A percentile compares a stretch with the other conserved stretches of the same genome.
Conservation (phyloP, 2,888 invertebrate genomes). For the Synergus umbraculus region DNA sequence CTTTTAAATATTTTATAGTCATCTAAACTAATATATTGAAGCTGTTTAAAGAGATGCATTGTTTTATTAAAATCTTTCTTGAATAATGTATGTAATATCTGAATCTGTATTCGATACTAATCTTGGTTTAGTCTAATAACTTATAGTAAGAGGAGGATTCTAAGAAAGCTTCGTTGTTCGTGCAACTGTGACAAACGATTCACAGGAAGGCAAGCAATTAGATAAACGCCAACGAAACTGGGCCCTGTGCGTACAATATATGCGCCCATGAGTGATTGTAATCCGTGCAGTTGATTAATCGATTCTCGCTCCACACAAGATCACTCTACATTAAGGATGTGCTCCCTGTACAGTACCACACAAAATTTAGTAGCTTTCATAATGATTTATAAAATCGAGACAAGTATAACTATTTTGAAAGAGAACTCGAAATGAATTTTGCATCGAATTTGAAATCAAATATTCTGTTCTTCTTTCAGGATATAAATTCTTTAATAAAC, state of each 20-base stretch:
- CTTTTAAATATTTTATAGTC: neutral
- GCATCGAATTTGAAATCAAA: too few relatives aligned
- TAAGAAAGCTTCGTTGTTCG: slow-evolving; percentile 14
- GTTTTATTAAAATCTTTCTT: too few relatives aligned
- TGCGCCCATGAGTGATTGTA: slow-evolving; percentile 39
- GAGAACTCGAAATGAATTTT: too few relatives aligned
- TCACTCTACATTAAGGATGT: neutral
- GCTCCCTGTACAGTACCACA: too few relatives aligned
- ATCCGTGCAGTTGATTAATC: slow-evolving; percentile 49
- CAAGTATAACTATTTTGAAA: too few relatives aligned
- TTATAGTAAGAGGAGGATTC: neutral
- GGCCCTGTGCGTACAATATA: slow-evolving; percentile 32
- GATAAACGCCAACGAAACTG: slow-evolving; percentile 42
- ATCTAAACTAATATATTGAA: neutral
- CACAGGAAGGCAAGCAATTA: slow-evolving; percentile 59
- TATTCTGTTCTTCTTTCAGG: too few relatives aligned
- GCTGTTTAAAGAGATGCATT: too few relatives aligned
- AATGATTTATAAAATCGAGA: too few relatives aligned
- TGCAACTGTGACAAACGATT: slow-evolving; percentile 58
- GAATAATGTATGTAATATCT: too few relatives aligned
- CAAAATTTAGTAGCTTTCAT: too few relatives aligned
- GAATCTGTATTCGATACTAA: neutral
- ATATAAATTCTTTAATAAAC: too few relatives aligned
- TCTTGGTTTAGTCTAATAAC: neutral
- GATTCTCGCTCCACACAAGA: slow-evolving; percentile 19